These are phyloP conservation scores for Coreoperca whiteheadi DNA, from an alignment of 2,113 vertebrate species.

Conservation along the genomic window DNA sequence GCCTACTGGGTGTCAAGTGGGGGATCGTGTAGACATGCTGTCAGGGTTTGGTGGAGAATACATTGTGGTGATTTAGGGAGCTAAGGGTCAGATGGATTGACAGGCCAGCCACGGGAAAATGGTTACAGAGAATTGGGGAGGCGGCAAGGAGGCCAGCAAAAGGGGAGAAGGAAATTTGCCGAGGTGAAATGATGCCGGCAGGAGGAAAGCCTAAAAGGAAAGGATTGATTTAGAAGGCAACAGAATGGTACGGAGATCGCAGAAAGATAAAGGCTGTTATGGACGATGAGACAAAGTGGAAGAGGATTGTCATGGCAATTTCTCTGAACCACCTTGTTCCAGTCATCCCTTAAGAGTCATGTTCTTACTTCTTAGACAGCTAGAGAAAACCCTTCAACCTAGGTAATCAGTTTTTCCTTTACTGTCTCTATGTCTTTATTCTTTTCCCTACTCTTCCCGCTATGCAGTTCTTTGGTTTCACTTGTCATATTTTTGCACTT, in stretches of 20 bases:
- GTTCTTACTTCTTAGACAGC: conserved; percentile 16
- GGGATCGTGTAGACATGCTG: conserved; percentile 69
- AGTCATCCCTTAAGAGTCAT: conserved; percentile 22
- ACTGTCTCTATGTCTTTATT: neutral
- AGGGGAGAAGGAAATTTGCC: conserved; percentile 41
- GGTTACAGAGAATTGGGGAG: conserved; percentile 57
- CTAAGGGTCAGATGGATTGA: conserved; percentile 74
- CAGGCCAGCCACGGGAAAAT: conserved; percentile 53
- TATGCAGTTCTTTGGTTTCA: conserved; percentile 29
- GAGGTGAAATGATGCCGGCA: conserved; percentile 42
- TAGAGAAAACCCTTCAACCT: conserved; percentile 19
- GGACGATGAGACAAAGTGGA: conserved; percentile 23
- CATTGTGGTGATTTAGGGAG: conserved; percentile 78
- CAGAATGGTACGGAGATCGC: neutral
- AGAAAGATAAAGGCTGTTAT: conserved; percentile 23
- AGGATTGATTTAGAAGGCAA: conserved; percentile 58
- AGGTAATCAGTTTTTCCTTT: conserved; percentile 18
- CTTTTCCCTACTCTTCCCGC: neutral
- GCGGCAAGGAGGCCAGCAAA: conserved; percentile 41
- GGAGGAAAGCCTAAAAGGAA: conserved; percentile 31
- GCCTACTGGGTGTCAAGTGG: conserved; percentile 74
- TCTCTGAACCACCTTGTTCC: conserved; percentile 17
- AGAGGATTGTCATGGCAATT: conserved; percentile 3
- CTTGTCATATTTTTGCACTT: too few relatives aligned
- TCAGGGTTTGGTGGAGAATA: conserved; percentile 75